Percentiles rank a stretch among this genome's conserved stretches.
Conservation (phyloP, 2,113 vertebrate genomes). For the Dinomys branickii region DNA sequence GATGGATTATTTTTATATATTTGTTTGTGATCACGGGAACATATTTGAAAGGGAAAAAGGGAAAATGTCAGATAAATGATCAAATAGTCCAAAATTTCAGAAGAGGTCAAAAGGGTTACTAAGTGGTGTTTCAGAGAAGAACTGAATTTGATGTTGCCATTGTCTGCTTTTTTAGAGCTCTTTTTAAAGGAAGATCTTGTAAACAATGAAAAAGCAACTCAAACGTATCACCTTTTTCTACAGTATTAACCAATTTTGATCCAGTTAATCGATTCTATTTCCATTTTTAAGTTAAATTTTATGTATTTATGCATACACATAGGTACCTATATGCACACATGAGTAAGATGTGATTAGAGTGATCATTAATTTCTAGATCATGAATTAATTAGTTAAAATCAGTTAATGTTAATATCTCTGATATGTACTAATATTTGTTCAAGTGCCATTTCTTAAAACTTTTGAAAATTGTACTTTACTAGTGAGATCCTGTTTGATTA, state of each 20-base stretch:
- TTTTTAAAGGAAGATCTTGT: not conserved
- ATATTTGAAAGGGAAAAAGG: not conserved
- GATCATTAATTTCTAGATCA: not conserved
- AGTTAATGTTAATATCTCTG: not conserved
- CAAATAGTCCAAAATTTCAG: not conserved
- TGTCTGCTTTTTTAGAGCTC: not conserved
- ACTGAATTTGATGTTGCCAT: not conserved
- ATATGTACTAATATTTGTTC: not conserved
- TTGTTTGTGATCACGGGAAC: not conserved
- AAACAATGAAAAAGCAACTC: not conserved
- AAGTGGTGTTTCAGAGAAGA: not conserved
- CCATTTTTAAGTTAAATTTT: not conserved
- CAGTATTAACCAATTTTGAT: not conserved
- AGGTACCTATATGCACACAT: not conserved
- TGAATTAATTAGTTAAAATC: not conserved
- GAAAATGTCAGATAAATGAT: not conserved
- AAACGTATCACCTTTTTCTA: not conserved
- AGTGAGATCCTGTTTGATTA: not conserved
- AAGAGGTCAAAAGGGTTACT: not conserved
- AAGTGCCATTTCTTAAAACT: not conserved
- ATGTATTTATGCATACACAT: not conserved
- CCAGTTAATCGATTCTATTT: not conserved
- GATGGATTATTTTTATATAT: not conserved
- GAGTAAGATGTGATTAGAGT: not conserved
- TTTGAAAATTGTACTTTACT: not conserved